Percentiles rank a stretch among this genome's conserved stretches.
These are phyloP conservation scores for Deroptyus accipitrinus DNA, from an alignment of 2,113 vertebrate genomes.

Conservation along the genomic window DNA sequence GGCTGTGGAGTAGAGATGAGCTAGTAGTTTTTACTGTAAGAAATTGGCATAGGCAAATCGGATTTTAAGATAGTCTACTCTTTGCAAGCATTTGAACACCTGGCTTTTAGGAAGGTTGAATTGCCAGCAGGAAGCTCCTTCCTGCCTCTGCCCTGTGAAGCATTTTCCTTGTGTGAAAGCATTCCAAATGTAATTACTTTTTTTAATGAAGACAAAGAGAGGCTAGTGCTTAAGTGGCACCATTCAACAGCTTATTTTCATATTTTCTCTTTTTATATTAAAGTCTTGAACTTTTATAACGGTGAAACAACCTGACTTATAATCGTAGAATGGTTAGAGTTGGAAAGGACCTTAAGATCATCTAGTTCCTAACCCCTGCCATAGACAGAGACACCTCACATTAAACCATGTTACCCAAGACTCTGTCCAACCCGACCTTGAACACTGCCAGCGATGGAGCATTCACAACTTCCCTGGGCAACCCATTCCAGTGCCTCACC, in stretches of 20 bases:
- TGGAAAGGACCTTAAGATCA: neutral
- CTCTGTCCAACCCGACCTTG: too few species aligned
- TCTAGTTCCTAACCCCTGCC: neutral
- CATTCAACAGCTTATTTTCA: neutral
- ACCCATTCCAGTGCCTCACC: neutral
- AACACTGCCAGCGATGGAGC: too few species aligned
- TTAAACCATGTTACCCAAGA: neutral
- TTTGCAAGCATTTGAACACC: neutral
- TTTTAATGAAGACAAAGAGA: slow-evolving; percentile 27
- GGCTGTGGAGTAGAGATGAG: neutral
- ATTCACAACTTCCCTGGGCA: neutral
- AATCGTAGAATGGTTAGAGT: neutral
- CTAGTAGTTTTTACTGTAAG: neutral
- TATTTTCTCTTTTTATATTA: neutral
- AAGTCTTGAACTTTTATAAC: neutral
- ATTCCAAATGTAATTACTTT: neutral
- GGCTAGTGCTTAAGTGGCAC: neutral
- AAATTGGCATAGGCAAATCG: neutral
- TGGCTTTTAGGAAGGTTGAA: neutral
- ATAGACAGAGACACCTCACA: neutral
- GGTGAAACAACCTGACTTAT: neutral
- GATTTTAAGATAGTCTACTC: neutral
- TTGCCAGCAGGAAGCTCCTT: slow-evolving; percentile 19
- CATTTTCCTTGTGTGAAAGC: neutral
- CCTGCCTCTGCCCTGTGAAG: neutral